Conservation (phyloP, 2,113 vertebrate genomes). For the Ursus arctos region DNA sequence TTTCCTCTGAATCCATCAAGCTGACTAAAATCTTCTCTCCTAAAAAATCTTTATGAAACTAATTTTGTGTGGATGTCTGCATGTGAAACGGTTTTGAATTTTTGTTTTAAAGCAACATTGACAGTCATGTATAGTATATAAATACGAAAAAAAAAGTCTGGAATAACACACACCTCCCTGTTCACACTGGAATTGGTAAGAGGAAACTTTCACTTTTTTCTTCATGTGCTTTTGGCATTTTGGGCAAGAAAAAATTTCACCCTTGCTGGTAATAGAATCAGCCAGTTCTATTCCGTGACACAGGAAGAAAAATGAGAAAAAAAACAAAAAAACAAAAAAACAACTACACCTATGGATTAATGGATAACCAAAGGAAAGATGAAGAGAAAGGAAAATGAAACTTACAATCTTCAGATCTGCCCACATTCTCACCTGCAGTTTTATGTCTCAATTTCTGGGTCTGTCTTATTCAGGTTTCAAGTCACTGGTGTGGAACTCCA, state of each 20-base stretch:
- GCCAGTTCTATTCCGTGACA: neutral
- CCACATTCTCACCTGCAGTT: neutral
- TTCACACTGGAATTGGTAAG: neutral
- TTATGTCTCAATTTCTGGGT: neutral
- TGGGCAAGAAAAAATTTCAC: neutral
- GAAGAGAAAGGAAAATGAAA: neutral
- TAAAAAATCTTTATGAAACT: conserved; percentile 62
- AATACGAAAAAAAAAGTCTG: neutral
- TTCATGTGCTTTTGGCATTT: conserved; percentile 13
- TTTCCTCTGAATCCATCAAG: neutral
- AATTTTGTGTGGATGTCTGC: conserved; percentile 25
- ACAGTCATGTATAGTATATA: neutral
- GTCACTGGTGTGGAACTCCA: neutral
- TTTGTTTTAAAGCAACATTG: neutral
- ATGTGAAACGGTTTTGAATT: neutral
- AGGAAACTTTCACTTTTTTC: neutral
- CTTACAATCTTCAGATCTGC: neutral
- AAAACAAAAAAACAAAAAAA: neutral
- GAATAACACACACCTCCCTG: neutral
- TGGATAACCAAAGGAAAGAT: neutral
- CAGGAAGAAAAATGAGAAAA: neutral
- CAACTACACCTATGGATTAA: neutral
- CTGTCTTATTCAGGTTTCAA: conserved; percentile 48
- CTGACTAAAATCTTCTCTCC: neutral
- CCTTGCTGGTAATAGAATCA: neutral